Conservation (phyloP, 2,888 invertebrate species). For the Bombylius major region DNA sequence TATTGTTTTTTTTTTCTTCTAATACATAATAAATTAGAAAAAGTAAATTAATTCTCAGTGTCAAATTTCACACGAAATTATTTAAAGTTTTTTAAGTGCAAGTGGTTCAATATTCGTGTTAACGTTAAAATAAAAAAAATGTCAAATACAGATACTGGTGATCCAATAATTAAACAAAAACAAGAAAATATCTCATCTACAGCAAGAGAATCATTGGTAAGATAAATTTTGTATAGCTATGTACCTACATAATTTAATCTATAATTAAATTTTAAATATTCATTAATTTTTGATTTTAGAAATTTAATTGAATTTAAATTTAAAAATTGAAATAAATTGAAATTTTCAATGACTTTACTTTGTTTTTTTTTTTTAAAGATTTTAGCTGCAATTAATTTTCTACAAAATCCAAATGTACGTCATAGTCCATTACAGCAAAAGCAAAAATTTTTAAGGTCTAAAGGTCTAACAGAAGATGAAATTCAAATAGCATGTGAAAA, state of each 20-base stretch:
- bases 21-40: no score
- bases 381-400: slow-evolving; percentile 62
- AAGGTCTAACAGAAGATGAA: slow-evolving; percentile 64
- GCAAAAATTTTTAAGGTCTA: slow-evolving; percentile 61
- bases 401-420: slow-evolving; percentile 73
- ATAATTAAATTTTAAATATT: no score
- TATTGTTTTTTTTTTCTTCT: no score
- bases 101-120: no score
- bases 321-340: not conserved
- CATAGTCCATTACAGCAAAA: slow-evolving; percentile 64
- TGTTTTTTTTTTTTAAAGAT: not conserved
- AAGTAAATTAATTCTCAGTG: no score
- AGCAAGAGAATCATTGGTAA: slow-evolving; percentile 32
- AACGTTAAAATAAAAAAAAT: no score
- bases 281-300: no score
- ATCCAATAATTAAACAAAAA: slow-evolving; percentile 20
- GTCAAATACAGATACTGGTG: slow-evolving; percentile 27
- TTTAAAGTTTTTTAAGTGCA: no score
- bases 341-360: not conserved
- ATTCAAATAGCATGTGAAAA: slow-evolving; percentile 61
- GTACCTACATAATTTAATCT: no score
- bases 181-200: slow-evolving; percentile 2
- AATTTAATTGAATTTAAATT: no score
- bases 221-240: slow-evolving; percentile 1
- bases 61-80: no score